Conservation (phyloP, 2,797 vertebrate genomes). For the Mareca strepera region DNA sequence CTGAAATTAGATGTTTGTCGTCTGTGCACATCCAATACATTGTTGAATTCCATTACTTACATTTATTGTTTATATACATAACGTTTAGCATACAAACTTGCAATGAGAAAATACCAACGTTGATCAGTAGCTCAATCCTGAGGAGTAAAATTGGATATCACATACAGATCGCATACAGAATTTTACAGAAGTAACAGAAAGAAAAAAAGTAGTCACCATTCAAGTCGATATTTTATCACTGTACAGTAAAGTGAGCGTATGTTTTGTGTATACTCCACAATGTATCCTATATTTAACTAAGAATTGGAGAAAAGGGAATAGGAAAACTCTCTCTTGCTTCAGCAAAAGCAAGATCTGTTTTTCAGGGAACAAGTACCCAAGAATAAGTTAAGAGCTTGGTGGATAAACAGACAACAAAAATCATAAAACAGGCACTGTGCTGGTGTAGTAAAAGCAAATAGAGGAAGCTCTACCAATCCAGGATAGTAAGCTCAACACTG, state of each 20-base stretch:
- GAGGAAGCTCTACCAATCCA: neutral
- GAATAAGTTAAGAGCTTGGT: neutral
- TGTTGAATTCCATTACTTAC: neutral
- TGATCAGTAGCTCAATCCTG: neutral
- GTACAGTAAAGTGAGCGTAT: neutral
- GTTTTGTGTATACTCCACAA: neutral
- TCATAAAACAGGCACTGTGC: neutral
- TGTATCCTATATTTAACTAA: neutral
- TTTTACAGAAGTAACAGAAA: neutral
- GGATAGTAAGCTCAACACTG: neutral
- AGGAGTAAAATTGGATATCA: neutral
- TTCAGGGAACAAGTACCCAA: neutral
- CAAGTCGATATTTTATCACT: neutral
- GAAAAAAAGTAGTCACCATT: neutral
- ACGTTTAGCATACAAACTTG: neutral
- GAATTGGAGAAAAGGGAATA: neutral
- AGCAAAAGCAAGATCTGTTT: neutral
- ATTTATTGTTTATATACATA: neutral
- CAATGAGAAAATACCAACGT: neutral
- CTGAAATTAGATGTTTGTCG: neutral
- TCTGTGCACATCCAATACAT: neutral
- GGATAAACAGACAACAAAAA: neutral
- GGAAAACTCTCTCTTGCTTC: neutral
- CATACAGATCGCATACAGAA: neutral
- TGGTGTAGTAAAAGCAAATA: neutral